Base-by-base conservation (phyloP, 2,113 vertebrate species). In the Chaenogobius annularis region DNA sequence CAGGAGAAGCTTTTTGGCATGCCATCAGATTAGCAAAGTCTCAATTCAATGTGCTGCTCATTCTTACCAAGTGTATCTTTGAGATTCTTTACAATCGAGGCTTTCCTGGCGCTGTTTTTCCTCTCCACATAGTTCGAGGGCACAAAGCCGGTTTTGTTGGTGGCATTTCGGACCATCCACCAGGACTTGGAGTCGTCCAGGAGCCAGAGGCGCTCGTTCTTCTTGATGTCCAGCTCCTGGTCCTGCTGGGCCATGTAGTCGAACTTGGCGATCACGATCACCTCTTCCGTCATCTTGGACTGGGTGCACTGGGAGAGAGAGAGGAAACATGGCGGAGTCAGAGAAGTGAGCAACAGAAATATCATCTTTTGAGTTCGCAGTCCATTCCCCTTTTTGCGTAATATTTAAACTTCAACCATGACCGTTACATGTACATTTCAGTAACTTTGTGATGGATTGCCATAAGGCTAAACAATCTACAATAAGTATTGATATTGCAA, bases 241-340 rank as follows among this genome's bases (percentile, higher is more conserved):
- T 97, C 96, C 91, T 97, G 96, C 89, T 97, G 96, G 74, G 96
- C 96, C 90, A 94, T 94, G 88, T 97, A 97, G 89, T 97, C 96
- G 84, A 96, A 97, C 89, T 97, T 97, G 90, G 96, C 95, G 68
- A 96, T 94, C 80, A 97, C 95, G 72, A 96, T 94, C 87, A 95
- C 95, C 92, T 97, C 96, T 91, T 97, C 95, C 82, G 95, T 95
- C 96, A 97, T 97, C 92, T 95, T 96, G 90, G 80, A 91, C 83
- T 80, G 79, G 59, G 76, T 72, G 75, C 78, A 90, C 94, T 96
- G 78, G 69, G 71, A 73, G 20, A 59, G 48, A n/a, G 15, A 47
- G 11, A 26, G 0, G 8, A 10, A 54, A 20, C 50, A 7, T 54
- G 19, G 20, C 12, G 14, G 12, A 54, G 55, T 58, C 11, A 58